phyloP scores from a whole-genome alignment of 1,140 invertebrate genomes.

The Drosophila pseudoobscura region DNA sequence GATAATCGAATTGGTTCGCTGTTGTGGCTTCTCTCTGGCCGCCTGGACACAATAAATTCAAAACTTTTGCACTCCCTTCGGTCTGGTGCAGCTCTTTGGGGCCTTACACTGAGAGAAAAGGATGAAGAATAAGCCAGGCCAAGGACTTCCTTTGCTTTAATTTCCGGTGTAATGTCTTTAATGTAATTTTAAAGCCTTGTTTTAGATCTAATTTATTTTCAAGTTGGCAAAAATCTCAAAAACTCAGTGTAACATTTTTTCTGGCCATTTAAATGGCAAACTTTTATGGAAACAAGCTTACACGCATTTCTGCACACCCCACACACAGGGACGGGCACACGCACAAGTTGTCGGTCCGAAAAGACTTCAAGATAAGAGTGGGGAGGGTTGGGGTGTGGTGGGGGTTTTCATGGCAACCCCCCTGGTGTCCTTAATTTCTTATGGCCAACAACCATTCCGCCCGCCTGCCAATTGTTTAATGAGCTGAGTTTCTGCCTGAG shows the following conservation, averaged over 20 bases:
- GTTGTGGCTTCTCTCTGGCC: constrained; percentile 16
- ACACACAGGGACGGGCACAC: constrained; percentile 12
- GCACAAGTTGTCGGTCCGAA: constrained; percentile 3
- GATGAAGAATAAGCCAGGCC: too few relatives aligned
- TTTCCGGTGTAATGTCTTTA: too few relatives aligned
- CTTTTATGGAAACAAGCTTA: constrained; percentile 52
- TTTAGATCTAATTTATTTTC: too few relatives aligned
- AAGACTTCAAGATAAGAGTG: constrained; percentile 52
- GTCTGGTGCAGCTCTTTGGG: constrained; percentile 26
- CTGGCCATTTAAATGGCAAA: constrained; percentile 49
- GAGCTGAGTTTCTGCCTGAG: constrained; percentile 55
- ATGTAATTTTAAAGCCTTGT: too few relatives aligned
- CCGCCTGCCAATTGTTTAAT: constrained; percentile 75
- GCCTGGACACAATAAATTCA: constrained; percentile 61
- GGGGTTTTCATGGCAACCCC: constrained; percentile 30
- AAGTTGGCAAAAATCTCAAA: not conserved
- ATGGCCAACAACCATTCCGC: constrained; percentile 42
- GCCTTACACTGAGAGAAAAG: not conserved
- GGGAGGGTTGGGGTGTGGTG: not conserved
- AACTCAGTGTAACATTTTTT: constrained; percentile 32
- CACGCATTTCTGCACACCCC: constrained; percentile 31
- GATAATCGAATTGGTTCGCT: constrained; percentile 53
- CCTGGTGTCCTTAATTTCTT: constrained; percentile 63
- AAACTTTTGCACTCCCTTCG: constrained; percentile 44
- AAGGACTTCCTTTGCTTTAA: too few relatives aligned